Evolutionary conservation across 2,888 invertebrate species (phyloP).

Genomic region (Hypomecis atomaria): DNA sequence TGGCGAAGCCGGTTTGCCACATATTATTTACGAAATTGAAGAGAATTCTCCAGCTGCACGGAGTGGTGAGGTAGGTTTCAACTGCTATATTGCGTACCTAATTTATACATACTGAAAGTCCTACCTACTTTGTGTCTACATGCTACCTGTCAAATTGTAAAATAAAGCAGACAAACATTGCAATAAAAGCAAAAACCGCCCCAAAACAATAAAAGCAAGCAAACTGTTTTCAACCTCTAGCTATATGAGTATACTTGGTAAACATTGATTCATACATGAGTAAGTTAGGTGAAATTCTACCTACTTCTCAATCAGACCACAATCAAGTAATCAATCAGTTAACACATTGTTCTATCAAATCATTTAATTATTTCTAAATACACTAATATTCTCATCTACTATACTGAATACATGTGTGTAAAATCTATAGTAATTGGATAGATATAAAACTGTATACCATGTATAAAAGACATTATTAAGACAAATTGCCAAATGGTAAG

Average conservation of each 20-base stretch:
- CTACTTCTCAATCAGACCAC: too few relatives aligned
- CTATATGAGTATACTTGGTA: too few relatives aligned
- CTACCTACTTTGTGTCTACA: constrained; percentile 47
- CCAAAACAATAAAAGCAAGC: constrained; percentile 12
- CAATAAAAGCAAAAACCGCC: constrained; percentile 16
- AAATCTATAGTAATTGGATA: too few relatives aligned
- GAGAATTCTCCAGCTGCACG: constrained; percentile 97
- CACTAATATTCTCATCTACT: background rate
- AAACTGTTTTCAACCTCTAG: background rate
- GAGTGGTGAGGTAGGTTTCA: constrained; percentile 91
- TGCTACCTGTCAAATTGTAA: constrained; percentile 27
- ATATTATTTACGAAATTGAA: constrained; percentile 96
- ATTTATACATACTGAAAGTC: constrained; percentile 18
- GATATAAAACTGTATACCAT: background rate
- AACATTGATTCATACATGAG: background rate
- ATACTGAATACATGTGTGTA: too few relatives aligned
- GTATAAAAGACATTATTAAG: background rate
- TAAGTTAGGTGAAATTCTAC: background rate
- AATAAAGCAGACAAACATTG: constrained; percentile 23
- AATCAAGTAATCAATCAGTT: background rate
- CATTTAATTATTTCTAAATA: background rate
- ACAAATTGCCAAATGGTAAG: background rate
- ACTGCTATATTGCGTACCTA: constrained; percentile 30
- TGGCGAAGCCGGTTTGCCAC: constrained; percentile 95
- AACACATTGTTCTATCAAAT: background rate